A percentile compares a stretch with the other conserved stretches of the same genome.
Evolutionary conservation across 2,888 invertebrate species (phyloP).

Genomic region (Pandemis cinnamomeana): DNA sequence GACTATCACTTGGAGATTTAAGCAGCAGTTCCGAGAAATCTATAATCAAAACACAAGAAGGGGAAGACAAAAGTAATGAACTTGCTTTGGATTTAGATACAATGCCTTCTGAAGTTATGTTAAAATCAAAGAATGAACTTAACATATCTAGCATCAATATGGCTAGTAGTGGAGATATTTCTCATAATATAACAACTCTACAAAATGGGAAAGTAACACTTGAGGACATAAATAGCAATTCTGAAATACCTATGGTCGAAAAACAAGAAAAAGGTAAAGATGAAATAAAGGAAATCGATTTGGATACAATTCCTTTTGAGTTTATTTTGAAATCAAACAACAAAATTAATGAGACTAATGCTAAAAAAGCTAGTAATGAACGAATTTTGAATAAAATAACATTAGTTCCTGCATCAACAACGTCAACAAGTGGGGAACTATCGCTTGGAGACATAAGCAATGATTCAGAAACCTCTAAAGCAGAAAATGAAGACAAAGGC

Average conservation of each 20-base stretch:
- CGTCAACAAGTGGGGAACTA: neutral
- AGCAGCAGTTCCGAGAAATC: neutral
- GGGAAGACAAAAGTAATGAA: neutral
- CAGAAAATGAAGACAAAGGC: neutral
- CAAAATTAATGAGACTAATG: neutral
- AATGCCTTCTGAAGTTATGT: neutral
- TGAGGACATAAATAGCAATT: neutral
- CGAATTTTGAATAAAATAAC: neutral
- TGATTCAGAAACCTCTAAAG: neutral
- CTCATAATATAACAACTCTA: too few relatives aligned
- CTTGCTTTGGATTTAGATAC: neutral
- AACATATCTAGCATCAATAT: too few relatives aligned
- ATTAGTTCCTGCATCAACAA: neutral
- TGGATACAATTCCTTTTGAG: slow-evolving; percentile 16
- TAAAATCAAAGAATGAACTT: too few relatives aligned
- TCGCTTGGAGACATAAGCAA: neutral
- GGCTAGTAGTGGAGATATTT: too few relatives aligned
- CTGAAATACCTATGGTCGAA: neutral
- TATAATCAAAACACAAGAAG: neutral
- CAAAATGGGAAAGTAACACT: too few relatives aligned
- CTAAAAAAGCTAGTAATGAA: neutral
- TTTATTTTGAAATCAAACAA: neutral
- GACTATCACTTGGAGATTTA: neutral
- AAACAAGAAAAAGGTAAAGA: neutral
- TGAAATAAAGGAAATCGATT: neutral